Evolutionary conservation across 2,113 vertebrate species (phyloP), one percentile per base, ranked within the genome.

Genomic region (Platanista minor): DNA sequence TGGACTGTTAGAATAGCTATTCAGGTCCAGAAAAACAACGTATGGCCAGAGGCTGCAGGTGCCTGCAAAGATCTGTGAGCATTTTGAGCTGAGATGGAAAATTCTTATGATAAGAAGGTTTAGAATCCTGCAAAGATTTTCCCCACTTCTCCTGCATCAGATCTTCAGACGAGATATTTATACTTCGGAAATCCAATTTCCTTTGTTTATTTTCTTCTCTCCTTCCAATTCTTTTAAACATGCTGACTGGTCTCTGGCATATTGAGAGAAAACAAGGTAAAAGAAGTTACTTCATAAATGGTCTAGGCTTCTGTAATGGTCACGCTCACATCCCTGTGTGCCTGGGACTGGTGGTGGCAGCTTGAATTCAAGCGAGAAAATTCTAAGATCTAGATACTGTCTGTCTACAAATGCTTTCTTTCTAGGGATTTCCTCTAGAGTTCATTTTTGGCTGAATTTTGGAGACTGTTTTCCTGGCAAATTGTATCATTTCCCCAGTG

Each of bases 151-250:
- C 75, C 69, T 91, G 21, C 36, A 82, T 78, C 66, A 94, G 91
- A 86, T 95, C 46, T 91, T 92, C 85, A 95, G 59, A 94, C 83
- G 82, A 89, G 46, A 49, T 74, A 86, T 84, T 96, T 96, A 62
- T 80, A 92, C 94, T 95, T 95, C 8, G 11, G 41, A 95, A 96
- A 95, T 87, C 49, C 49, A 90, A 54, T 96, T 95, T 96, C 41
- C 77, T 77, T 90, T 95, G 66, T 93, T 94, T 77, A 90, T 90
- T 93, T 97, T 95, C 46, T 91, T 90, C 86, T 93, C 31, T 96
- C 33, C 36, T 95, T 93, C 41, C 72, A 93, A 92, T 90, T 96
- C 77, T 80, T 94, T 96, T 61, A 85, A 95, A 81, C 43, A 84
- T 81, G 71, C 64, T 82, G 23, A 97, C 69, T 77, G 29, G 61